Evolutionary conservation across 2,113 vertebrate species (phyloP).

Genomic region (Martes martes): DNA sequence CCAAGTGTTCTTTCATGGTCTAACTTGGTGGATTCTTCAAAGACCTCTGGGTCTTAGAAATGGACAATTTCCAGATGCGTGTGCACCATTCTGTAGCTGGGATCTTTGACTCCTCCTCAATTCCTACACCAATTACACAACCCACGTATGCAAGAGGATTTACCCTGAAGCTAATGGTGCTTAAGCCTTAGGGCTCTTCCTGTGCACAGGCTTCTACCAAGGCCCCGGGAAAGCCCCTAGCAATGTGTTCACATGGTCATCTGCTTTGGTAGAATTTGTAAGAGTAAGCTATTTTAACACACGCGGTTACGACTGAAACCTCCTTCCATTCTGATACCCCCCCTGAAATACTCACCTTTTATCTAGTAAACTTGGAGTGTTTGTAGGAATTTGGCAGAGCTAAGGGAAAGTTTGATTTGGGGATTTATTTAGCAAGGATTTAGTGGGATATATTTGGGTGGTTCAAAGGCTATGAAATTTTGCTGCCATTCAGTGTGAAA

Average conservation of each 20-base stretch:
- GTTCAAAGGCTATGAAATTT: not conserved
- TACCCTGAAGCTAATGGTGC: not conserved
- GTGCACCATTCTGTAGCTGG: not conserved
- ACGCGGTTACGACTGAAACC: not conserved
- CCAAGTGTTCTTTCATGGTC: not conserved
- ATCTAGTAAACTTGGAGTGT: not conserved
- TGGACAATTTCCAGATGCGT: not conserved
- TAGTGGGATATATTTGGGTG: not conserved
- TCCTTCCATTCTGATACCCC: not conserved
- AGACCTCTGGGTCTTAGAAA: not conserved
- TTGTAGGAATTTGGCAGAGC: not conserved
- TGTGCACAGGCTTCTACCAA: not conserved
- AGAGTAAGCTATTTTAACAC: not conserved
- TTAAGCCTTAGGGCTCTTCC: not conserved
- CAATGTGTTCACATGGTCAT: not conserved
- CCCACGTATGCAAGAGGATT: not conserved
- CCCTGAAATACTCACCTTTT: not conserved
- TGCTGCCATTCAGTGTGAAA: not conserved
- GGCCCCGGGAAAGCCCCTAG: not conserved
- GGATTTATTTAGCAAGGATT: not conserved
- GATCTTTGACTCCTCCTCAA: not conserved
- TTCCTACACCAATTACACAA: not conserved
- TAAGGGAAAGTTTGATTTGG: not conserved
- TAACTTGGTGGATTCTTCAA: not conserved
- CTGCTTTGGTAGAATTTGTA: not conserved